Base-by-base conservation (phyloP, 2,888 invertebrate genomes). In the Scotopteryx bipunctaria region DNA sequence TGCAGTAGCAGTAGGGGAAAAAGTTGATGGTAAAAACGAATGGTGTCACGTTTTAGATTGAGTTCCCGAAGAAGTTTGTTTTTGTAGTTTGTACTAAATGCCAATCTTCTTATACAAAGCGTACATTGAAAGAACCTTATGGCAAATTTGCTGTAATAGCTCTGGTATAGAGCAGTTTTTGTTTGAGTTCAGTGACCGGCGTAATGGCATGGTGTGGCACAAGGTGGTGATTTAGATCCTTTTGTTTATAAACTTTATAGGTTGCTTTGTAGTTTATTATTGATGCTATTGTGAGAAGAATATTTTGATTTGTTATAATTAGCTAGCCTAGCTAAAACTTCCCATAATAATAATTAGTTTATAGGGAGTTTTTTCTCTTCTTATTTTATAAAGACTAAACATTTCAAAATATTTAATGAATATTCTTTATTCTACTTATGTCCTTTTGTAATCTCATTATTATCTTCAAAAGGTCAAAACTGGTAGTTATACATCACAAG, bases 181-280 rank as follows among this genome's bases (percentile, higher is more conserved):
- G 68, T 70, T 58, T 41, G 55, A 57, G 73, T 72, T 76, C 74
- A 68, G 61, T 68, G 73, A 67, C 72, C 67, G 65, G 59, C 59
- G 44, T 48, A 57, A 54, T 54, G 29, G 40, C 32, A 45, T 50
- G 52, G 58, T 43, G 61, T 59, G 49, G 41, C 58, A 36, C 51
- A 52, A 46, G 58, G 55, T 57, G 50, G 55, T 55, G 35, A 52
- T 55, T 61, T 54, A 51, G 54, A 38, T 57, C 42, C 46, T 54
- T 48, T 51, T 54, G 45, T 48, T 55, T 48, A 51, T 48, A 37
- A 46, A 47, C 25, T 31, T 17, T 49, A 38, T 29, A 32, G 19
- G 14, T 31, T 9, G 21, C 38, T 25, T 33, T 17, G 27, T 40
- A 9, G 27, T 29, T 40, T 40, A 38, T 8, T 38, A 40, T 29